A percentile compares a stretch with the other conserved stretches of the same genome.
Conservation (phyloP, 2,888 invertebrate species). For the Macropis europaea region DNA sequence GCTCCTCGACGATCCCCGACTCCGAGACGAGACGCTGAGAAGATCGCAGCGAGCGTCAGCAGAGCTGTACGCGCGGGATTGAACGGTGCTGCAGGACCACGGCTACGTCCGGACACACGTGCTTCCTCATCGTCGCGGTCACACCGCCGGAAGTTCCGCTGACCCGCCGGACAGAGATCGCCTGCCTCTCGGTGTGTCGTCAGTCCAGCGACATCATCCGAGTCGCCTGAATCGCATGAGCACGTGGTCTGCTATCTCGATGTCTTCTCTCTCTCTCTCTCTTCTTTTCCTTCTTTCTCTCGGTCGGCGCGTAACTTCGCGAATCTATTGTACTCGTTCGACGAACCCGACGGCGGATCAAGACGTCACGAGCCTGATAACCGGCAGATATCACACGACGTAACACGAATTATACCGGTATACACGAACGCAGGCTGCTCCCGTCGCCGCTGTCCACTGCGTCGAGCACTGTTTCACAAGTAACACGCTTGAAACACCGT, state of each 20-base stretch:
- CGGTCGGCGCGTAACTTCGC: too few relatives aligned
- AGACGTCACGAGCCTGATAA: too few relatives aligned
- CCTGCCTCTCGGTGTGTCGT: slow-evolving; percentile 34
- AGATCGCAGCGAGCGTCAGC: slow-evolving; percentile 71
- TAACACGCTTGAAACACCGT: slow-evolving; percentile 31
- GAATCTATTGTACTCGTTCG: not conserved
- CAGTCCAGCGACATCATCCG: slow-evolving; percentile 59
- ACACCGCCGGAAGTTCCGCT: slow-evolving; percentile 37
- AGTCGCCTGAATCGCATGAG: slow-evolving; percentile 12
- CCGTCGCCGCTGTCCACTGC: slow-evolving; percentile 1
- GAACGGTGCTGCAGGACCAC: slow-evolving; percentile 41
- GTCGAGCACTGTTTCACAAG: slow-evolving; percentile 30
- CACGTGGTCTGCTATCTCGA: slow-evolving; percentile 54
- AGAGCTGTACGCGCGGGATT: slow-evolving; percentile 62
- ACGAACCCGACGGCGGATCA: not conserved
- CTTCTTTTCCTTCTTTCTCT: not conserved
- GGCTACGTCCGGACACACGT: slow-evolving; percentile 60
- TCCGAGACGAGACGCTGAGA: slow-evolving; percentile 31
- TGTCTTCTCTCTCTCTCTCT: not conserved
- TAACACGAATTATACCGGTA: not conserved
- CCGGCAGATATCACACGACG: too few relatives aligned
- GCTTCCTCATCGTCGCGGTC: slow-evolving; percentile 72
- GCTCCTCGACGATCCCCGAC: slow-evolving; percentile 40
- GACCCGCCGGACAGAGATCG: slow-evolving; percentile 5
- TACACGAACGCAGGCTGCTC: not conserved